These are phyloP conservation scores for Lissocephala sabroskyi DNA, from an alignment of 2,888 invertebrate species.

Conservation along the genomic window DNA sequence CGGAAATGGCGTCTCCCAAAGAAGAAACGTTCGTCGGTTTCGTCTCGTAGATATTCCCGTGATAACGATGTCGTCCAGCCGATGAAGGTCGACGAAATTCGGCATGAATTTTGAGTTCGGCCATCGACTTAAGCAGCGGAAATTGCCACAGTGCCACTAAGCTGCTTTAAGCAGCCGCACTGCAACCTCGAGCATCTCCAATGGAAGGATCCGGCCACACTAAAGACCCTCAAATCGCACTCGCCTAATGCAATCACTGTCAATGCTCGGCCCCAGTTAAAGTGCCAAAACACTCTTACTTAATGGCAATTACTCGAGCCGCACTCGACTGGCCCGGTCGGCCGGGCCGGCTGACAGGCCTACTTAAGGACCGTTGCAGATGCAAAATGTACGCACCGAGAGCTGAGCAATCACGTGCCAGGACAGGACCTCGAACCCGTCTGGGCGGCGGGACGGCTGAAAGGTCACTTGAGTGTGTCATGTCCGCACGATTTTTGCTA, in stretches of 20 bases:
- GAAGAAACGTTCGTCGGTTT: constrained; percentile 17
- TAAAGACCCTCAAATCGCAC: neutral
- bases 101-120: constrained; percentile 33
- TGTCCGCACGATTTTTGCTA: constrained; percentile 62
- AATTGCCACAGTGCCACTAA: constrained; percentile 25
- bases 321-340: constrained; percentile 37
- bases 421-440: neutral
- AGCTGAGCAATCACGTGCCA: constrained; percentile 56
- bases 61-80: constrained; percentile 3
- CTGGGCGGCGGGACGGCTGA: neutral
- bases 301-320: constrained; percentile 59
- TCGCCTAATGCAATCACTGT: constrained; percentile 47
- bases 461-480: constrained; percentile 59
- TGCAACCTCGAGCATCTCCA: no score
- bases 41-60: no score
- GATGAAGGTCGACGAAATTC: neutral
- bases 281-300: constrained; percentile 58
- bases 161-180: constrained; percentile 25
- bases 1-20: constrained; percentile 52
- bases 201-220: no score
- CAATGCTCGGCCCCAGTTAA: constrained; percentile 46
- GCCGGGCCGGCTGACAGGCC: no score
- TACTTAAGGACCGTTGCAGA: constrained; percentile 6
- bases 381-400: constrained; percentile 21
- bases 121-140: constrained; percentile 20